Percentiles rank a stretch among this genome's conserved stretches.
phyloP scores from a whole-genome alignment of 2,888 invertebrate genomes.

The Selenia dentaria region DNA sequence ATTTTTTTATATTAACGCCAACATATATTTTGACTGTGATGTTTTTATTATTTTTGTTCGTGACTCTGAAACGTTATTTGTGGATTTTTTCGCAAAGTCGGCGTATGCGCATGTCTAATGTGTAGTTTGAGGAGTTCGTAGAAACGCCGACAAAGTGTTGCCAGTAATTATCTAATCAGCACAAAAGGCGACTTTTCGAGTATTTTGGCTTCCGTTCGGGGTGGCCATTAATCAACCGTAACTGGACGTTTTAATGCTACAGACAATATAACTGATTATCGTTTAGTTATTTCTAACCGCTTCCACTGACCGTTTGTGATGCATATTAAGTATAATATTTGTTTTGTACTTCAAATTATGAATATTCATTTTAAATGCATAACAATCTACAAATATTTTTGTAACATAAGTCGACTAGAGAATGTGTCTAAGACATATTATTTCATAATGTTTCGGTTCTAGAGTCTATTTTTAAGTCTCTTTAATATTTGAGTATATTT shows the following conservation, averaged over 20 bases:
- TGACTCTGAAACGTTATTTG: slow-evolving; percentile 61
- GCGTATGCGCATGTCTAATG: slow-evolving; percentile 62
- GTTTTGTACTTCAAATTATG: no score
- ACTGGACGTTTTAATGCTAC: slow-evolving; percentile 37
- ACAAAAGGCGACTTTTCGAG: slow-evolving; percentile 66
- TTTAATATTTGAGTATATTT: no score
- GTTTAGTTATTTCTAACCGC: slow-evolving; percentile 24
- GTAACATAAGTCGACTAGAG: no score
- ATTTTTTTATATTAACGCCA: slow-evolving; percentile 67
- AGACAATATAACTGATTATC: slow-evolving; percentile 36
- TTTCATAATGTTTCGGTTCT: no score
- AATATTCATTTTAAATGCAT: no score
- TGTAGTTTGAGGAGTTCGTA: slow-evolving; percentile 53
- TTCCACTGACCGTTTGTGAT: slow-evolving; percentile 14
- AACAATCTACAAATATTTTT: no score
- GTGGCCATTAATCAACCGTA: slow-evolving; percentile 70
- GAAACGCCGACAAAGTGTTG: slow-evolving; percentile 74
- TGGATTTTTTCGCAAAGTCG: slow-evolving; percentile 68
- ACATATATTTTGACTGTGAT: slow-evolving; percentile 85
- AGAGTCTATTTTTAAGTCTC: no score
- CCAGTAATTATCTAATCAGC: slow-evolving; percentile 74
- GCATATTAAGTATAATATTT: no score
- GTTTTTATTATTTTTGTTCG: slow-evolving; percentile 84
- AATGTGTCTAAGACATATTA: no score
- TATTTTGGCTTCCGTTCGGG: slow-evolving; percentile 78